Evolutionary conservation across 23 tunicate genomes (phyloP).

Genomic region (Styela clava): DNA sequence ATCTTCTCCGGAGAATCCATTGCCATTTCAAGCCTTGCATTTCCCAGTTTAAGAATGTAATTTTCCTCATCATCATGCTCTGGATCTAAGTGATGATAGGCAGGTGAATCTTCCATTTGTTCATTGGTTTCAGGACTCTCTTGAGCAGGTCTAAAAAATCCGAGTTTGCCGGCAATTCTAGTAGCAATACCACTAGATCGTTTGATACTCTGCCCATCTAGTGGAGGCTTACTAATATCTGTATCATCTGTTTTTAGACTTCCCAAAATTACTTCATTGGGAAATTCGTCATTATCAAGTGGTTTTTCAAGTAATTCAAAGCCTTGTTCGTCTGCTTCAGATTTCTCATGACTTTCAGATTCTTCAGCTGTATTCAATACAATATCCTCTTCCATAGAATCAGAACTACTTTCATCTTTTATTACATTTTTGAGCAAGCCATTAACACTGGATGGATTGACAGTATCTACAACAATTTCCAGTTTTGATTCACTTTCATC

Average conservation of each 20-base stretch:
- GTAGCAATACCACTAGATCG: background rate
- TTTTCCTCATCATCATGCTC: constrained; percentile 63
- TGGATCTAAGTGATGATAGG: constrained; percentile 16
- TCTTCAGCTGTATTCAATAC: too few relatives aligned
- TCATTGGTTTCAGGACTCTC: background rate
- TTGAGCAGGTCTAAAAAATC: background rate
- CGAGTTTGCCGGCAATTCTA: constrained; percentile 3
- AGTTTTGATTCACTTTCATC: background rate
- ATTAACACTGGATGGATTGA: background rate
- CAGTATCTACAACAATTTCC: too few relatives aligned
- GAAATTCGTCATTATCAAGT: background rate
- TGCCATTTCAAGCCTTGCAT: constrained; percentile 67
- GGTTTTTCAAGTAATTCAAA: background rate
- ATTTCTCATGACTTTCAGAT: background rate
- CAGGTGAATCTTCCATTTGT: background rate
- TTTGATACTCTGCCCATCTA: background rate
- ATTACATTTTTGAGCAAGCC: background rate
- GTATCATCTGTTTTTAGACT: background rate
- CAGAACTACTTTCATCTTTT: background rate
- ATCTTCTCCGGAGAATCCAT: constrained; percentile 71
- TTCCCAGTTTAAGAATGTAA: constrained; percentile 34
- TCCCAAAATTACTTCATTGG: background rate
- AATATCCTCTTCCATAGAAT: background rate
- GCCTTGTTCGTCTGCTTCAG: background rate
- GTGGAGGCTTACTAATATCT: background rate